Percentiles rank a stretch among this genome's conserved stretches.
Conservation (phyloP, 2,888 invertebrate species). For the Drosophila nigritarsus region DNA sequence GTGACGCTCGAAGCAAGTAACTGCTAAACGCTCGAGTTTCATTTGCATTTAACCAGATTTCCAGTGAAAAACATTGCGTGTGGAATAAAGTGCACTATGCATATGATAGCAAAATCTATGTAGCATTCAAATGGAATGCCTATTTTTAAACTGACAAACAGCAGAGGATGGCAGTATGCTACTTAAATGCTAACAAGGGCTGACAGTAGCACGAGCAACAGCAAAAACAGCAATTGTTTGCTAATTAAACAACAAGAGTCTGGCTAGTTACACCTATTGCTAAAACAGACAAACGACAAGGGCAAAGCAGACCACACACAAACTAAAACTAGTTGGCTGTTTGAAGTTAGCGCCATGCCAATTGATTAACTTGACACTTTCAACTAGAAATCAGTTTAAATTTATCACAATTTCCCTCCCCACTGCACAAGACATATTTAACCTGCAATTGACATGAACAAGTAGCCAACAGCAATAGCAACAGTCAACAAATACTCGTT, state of each 20-base stretch:
- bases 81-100: conserved; percentile 54
- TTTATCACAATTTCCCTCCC: conserved; percentile 1
- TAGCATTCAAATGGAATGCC: conserved; percentile 59
- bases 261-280: conserved; percentile 17
- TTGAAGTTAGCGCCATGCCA: conserved; percentile 71
- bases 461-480: conserved; percentile 50
- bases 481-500: conserved; percentile 32
- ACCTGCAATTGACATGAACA: conserved; percentile 64
- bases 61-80: conserved; percentile 71
- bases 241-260: conserved; percentile 75
- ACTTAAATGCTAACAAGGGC: conserved; percentile 58
- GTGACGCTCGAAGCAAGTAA: conserved; percentile 7
- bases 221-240: conserved; percentile 50
- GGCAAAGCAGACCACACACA: conserved; percentile 39
- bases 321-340: conserved; percentile 13
- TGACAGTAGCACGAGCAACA: conserved; percentile 58
- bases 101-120: conserved; percentile 51
- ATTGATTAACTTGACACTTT: conserved; percentile 77
- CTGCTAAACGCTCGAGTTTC: conserved; percentile 11
- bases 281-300: conserved; percentile 10
- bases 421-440: conserved; percentile 33
- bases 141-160: conserved; percentile 49
- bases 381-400: conserved; percentile 47
- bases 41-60: conserved; percentile 72
- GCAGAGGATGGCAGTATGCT: conserved; percentile 20